phyloP scores from a whole-genome alignment of 2,113 vertebrate species.

The Indicator indicator region DNA sequence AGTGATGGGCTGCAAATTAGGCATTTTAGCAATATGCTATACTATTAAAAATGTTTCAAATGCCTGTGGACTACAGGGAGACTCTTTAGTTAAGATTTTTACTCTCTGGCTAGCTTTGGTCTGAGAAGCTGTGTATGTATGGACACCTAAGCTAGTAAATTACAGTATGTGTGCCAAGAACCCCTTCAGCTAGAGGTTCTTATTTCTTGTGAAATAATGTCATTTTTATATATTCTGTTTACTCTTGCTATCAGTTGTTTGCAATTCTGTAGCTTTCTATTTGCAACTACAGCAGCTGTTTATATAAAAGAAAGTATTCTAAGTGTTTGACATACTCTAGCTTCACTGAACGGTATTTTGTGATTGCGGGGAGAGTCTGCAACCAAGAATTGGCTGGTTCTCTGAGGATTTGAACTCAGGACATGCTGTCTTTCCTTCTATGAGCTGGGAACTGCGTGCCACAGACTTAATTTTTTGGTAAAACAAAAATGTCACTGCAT shows the following conservation, averaged over 20 bases:
- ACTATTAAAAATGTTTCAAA: neutral
- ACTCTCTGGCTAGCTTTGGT: neutral
- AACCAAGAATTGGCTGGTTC: neutral
- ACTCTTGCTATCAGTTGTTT: neutral
- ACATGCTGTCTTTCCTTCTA: neutral
- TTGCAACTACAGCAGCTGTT: slow-evolving; percentile 6
- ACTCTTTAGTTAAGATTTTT: neutral
- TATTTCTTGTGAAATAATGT: neutral
- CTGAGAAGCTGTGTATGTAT: neutral
- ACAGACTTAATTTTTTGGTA: neutral
- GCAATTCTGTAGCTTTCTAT: neutral
- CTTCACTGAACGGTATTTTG: neutral
- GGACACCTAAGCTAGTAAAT: neutral
- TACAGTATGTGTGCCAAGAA: neutral
- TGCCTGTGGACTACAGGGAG: neutral
- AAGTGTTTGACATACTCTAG: neutral
- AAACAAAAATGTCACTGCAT: neutral
- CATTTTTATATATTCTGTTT: neutral
- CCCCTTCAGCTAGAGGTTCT: neutral
- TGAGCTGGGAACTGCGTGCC: neutral
- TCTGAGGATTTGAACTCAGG: neutral
- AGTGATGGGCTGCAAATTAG: neutral
- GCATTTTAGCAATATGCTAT: neutral
- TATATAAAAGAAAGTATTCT: neutral
- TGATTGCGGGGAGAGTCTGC: neutral